Evolutionary conservation across 2,888 invertebrate species (phyloP), one percentile per base, ranked within the genome.

Genomic region (Ennomos fuscantarius): DNA sequence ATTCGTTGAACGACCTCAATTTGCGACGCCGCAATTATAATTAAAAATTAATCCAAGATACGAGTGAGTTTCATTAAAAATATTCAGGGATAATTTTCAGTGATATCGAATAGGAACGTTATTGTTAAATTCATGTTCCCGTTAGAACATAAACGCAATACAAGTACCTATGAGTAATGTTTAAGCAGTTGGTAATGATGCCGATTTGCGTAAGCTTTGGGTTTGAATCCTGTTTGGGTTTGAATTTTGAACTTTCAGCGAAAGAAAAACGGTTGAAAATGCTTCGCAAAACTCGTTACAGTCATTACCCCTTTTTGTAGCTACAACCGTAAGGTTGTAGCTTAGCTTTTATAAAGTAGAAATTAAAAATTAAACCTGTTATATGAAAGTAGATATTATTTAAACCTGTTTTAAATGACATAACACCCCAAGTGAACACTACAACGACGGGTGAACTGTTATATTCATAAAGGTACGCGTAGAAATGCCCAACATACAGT

Each of bases 1-100:
- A 76, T 79, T 74, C 62, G 56, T 55, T 69, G 69, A 77, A 73
- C 72, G 76, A 69, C 73, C 74, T 79, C 79, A 79, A 80, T 84
- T 84, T 81, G 80, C 81, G 77, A 81, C 75, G 69, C 74, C 75
- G 80, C 82, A 79, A 84, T 89, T 87, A 88, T 88, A 88, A 89
- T 90, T 90, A 89, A 89, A 88, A 87, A 87, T 87, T 86, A 86
- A 89, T 87, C 83, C 79, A 58, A 71, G 36, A 74, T 72, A 72
- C 72, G 72, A 76, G 74, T 71, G 77, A 80, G 79, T 73, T 75
- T 49, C 41, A 45, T 54, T 50, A 49, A 53, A 53, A 54, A 53
- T 10, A 9, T 49, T 41, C 52, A 8, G 11, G 13, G 41, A 59
- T 54, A 35, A 59, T 59, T 58, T 53, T 58, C 49, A 45, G 41